These are phyloP conservation scores for Tenthredo distinguenda DNA, from an alignment of 2,888 invertebrate genomes.

Conservation along the genomic window DNA sequence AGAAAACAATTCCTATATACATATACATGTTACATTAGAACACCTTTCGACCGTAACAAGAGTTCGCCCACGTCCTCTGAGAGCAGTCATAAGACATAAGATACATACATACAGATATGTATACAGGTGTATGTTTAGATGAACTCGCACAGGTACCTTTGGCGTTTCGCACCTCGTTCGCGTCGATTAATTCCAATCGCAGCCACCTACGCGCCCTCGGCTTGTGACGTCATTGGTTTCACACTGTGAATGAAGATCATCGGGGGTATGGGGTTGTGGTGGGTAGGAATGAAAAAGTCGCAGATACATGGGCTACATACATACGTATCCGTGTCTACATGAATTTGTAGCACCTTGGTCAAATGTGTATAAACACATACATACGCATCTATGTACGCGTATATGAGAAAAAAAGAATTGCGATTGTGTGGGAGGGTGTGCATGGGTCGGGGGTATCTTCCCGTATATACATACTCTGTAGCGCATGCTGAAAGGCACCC, in stretches of 20 bases:
- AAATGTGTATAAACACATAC: neutral
- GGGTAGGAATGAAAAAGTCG: no score
- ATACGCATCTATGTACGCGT: neutral
- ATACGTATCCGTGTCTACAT: neutral
- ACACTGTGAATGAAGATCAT: conserved; percentile 29
- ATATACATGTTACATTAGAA: no score
- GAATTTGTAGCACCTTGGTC: neutral
- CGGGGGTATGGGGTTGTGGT: neutral
- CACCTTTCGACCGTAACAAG: no score
- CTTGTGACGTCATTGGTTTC: conserved; percentile 22
- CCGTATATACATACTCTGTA: conserved; percentile 53
- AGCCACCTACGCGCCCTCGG: conserved; percentile 27
- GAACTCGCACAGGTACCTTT: neutral
- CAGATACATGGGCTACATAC: neutral
- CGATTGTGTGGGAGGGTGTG: neutral
- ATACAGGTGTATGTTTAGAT: neutral
- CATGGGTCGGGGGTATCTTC: neutral
- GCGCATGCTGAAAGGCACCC: conserved; percentile 70
- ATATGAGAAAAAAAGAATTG: neutral
- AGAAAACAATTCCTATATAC: no score
- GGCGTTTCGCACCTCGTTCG: neutral
- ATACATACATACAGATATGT: neutral
- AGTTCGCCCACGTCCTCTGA: no score
- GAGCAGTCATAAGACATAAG: no score
- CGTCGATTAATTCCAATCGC: conserved; percentile 20